Conservation (phyloP, 2,888 invertebrate genomes). For the Apodemia duryi region DNA sequence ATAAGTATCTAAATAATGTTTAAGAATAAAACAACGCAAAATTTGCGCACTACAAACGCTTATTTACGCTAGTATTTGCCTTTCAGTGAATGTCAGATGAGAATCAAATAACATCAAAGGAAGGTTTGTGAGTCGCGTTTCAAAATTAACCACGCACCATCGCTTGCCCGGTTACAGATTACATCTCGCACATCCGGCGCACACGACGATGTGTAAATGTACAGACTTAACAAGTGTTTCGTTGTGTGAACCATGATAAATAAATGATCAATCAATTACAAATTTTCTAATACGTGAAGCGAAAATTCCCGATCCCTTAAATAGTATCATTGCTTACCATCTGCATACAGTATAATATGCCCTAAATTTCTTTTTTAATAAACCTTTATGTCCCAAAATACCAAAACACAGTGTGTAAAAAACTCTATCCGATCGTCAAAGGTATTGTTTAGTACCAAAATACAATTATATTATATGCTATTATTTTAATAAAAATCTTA, state of each 20-base stretch:
- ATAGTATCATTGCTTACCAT: too few species aligned
- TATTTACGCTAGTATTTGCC: slow-evolving; percentile 39
- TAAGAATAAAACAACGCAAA: not conserved
- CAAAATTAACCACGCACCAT: slow-evolving; percentile 46
- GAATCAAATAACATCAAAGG: slow-evolving; percentile 56
- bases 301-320: not conserved
- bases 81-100: slow-evolving; percentile 49
- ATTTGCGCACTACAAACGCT: slow-evolving; percentile 33
- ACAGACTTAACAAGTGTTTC: not conserved
- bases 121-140: slow-evolving; percentile 48
- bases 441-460: too few species aligned
- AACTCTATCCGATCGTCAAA: too few species aligned
- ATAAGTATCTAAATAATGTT: too few species aligned
- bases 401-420: too few species aligned
- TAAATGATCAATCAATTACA: too few species aligned
- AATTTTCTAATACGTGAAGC: too few species aligned
- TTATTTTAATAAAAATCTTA: too few species aligned
- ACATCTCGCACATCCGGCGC: slow-evolving; percentile 47
- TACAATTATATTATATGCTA: too few species aligned
- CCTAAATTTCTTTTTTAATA: too few species aligned
- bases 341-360: too few species aligned
- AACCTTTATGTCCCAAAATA: too few species aligned
- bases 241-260: not conserved
- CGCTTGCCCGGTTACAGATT: slow-evolving; percentile 39
- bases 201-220: slow-evolving; percentile 23